Conservation (phyloP, 2,797 vertebrate species). For the Microtus californicus region DNA sequence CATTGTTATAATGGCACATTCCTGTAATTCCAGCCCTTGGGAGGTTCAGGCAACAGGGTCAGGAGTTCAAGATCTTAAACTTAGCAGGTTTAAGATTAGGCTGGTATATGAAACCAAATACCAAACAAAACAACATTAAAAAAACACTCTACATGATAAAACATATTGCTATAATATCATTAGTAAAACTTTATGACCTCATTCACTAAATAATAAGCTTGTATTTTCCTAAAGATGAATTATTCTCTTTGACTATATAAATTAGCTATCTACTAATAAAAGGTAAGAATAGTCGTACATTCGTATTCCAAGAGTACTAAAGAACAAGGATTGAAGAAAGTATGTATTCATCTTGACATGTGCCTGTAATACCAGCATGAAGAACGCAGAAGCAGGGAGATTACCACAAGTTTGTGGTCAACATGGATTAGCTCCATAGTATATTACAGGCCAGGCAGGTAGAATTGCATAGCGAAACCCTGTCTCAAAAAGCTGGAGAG, state of each 20-base stretch:
- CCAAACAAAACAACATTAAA: not conserved
- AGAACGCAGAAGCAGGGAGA: not conserved
- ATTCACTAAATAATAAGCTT: slow-evolving; percentile 49
- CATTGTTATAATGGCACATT: not conserved
- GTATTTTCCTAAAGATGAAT: slow-evolving; percentile 43
- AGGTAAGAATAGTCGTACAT: not conserved
- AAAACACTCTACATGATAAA: slow-evolving; percentile 37
- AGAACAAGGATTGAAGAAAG: not conserved
- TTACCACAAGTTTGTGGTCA: not conserved
- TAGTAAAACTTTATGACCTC: slow-evolving; percentile 18
- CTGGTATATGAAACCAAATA: not conserved
- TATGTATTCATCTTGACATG: not conserved
- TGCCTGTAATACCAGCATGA: not conserved
- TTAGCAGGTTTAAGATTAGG: not conserved
- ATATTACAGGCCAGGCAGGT: not conserved
- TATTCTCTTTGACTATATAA: slow-evolving; percentile 1
- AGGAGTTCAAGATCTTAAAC: not conserved
- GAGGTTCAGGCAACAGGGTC: not conserved
- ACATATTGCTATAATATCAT: slow-evolving; percentile 9
- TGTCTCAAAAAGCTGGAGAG: not conserved
- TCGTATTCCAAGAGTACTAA: not conserved
- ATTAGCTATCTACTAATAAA: slow-evolving; percentile 9
- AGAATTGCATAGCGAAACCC: not conserved
- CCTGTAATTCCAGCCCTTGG: not conserved
- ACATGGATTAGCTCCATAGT: not conserved